phyloP scores from a whole-genome alignment of 2,113 vertebrate species.

The Echinops telfairi region DNA sequence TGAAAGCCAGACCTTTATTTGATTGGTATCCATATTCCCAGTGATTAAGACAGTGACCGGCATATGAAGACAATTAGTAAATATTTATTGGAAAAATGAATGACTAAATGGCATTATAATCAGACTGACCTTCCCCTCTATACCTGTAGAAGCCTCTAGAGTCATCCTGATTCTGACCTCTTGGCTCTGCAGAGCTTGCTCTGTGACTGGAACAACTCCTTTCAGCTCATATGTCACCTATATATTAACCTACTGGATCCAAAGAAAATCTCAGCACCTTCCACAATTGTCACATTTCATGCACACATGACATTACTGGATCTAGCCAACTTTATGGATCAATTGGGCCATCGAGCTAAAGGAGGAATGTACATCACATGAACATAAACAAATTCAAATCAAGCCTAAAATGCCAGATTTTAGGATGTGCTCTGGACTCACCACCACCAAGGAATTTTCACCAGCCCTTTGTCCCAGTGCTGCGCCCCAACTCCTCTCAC shows the following conservation, averaged over 20 bases:
- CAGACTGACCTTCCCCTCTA: not conserved
- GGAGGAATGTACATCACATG: not conserved
- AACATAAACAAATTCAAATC: slow-evolving; percentile 9
- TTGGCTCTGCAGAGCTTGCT: not conserved
- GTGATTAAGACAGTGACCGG: not conserved
- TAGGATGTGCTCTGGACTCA: not conserved
- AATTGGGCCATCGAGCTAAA: not conserved
- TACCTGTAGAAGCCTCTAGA: not conserved
- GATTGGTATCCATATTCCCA: not conserved
- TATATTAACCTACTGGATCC: not conserved
- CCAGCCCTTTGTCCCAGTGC: no score
- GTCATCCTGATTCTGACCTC: not conserved
- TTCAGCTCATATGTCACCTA: not conserved
- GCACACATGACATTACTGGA: not conserved
- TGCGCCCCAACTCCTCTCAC: not conserved
- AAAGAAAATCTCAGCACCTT: slow-evolving; percentile 6
- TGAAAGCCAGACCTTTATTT: not conserved
- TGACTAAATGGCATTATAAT: not conserved
- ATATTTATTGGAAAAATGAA: not conserved
- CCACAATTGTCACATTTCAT: not conserved
- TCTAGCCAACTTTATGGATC: not conserved
- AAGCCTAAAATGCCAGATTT: not conserved
- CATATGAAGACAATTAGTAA: not conserved
- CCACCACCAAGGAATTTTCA: not conserved
- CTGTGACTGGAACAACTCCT: not conserved